Conservation (phyloP, 2,113 vertebrate species). For the Nerophis ophidion region DNA sequence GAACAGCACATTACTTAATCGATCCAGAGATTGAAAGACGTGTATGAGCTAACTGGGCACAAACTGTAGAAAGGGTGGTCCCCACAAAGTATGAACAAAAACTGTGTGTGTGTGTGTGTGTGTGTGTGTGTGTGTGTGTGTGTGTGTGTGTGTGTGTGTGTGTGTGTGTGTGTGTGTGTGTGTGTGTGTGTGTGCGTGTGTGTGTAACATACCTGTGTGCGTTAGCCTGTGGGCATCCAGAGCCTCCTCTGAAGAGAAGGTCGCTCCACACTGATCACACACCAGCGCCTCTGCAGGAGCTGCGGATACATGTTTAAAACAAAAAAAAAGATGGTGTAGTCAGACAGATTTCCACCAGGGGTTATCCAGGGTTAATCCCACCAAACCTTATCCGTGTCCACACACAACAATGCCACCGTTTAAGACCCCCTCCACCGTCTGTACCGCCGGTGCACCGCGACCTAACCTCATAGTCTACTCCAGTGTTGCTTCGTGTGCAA, state of each 20-base stretch:
- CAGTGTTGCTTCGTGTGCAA: too few species aligned
- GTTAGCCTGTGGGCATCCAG: slow-evolving; percentile 91
- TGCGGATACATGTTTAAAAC: slow-evolving; percentile 55
- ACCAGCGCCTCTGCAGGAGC: slow-evolving; percentile 92
- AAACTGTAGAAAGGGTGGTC: too few species aligned
- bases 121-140: slow-evolving; percentile 1
- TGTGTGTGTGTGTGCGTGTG: slow-evolving; percentile 6
- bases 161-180: slow-evolving; percentile 3
- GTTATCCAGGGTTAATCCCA: too few species aligned
- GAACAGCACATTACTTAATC: too few species aligned
- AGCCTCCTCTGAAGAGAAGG: slow-evolving; percentile 92
- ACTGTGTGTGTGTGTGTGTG: not conserved
- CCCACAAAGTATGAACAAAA: too few species aligned
- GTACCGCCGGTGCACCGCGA: too few species aligned
- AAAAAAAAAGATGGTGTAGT: slow-evolving; percentile 21
- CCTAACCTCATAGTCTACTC: too few species aligned
- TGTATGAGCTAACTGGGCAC: too few species aligned
- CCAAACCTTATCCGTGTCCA: too few species aligned
- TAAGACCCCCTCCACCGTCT: too few species aligned
- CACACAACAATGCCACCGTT: too few species aligned
- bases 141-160: not conserved
- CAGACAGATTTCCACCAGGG: slow-evolving; percentile 27
- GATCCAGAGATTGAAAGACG: too few species aligned
- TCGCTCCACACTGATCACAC: slow-evolving; percentile 94
- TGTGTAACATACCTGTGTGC: slow-evolving; percentile 80